These are phyloP conservation scores for Eurytoma californica DNA, from an alignment of 2,888 invertebrate species.

Conservation along the genomic window DNA sequence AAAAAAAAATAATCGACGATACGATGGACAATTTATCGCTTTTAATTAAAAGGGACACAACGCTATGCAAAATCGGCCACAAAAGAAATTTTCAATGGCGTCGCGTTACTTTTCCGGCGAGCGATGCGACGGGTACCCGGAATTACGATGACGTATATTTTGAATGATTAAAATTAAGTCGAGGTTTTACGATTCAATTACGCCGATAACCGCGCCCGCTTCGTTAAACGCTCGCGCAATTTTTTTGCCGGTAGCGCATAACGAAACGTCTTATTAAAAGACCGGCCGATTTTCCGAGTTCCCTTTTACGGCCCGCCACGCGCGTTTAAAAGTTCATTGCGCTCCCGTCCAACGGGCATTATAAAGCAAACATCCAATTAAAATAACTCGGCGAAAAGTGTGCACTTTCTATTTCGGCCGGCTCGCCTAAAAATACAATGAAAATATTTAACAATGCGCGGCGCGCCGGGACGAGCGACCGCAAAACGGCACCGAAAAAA, in stretches of 20 bases:
- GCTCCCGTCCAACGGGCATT: no score
- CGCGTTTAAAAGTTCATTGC: neutral
- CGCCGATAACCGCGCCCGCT: conserved; percentile 8
- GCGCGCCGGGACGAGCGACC: no score
- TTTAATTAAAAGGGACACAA: conserved; percentile 49
- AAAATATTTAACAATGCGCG: no score
- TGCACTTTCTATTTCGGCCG: no score
- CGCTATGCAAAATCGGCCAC: conserved; percentile 26
- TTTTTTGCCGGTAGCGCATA: conserved; percentile 17
- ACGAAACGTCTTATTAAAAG: neutral
- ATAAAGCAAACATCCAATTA: no score
- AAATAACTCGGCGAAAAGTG: no score
- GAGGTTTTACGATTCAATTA: conserved; percentile 46
- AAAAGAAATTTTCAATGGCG: conserved; percentile 25
- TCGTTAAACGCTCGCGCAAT: neutral
- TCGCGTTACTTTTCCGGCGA: conserved; percentile 7
- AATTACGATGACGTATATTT: neutral
- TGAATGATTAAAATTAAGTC: conserved; percentile 30
- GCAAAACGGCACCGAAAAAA: no score
- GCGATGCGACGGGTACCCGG: neutral
- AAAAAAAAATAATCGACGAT: conserved; percentile 25
- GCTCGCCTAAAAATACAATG: neutral
- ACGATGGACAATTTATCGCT: conserved; percentile 56
- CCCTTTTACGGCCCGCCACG: conserved; percentile 1
- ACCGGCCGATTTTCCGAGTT: neutral